Base-by-base conservation (phyloP, 2,797 vertebrate genomes). In the Poeciliopsis presidionis region DNA sequence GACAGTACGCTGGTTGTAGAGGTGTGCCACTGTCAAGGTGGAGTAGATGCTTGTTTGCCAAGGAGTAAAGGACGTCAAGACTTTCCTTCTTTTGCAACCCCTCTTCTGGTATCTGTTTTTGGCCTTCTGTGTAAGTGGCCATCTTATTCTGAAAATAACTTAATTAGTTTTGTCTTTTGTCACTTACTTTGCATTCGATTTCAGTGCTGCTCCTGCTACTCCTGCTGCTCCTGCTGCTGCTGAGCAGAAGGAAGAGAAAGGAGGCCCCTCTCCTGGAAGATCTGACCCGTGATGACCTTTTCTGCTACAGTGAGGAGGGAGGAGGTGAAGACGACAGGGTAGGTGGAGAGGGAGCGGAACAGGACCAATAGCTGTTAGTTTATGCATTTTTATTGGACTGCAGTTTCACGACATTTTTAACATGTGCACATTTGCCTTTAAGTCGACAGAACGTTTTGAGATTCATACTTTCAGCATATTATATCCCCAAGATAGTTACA, bases 251-350 rank as follows among this genome's bases (percentile, higher is more conserved):
- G 81, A 93, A 82, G 41, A 93, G 87, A 86, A 96, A 96, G 70
- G 92, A 95, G 0, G 86, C 88, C 4, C 85, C 95, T 22, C 95
- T 95, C 0, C 94, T 95, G 39, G 95, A 96, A 73, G 95, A 97
- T 47, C 91, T 96, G 7, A 95, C 97, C 49, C 93, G 96, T n/a
- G 97, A 97, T 85, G 97, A 96, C 84, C 95, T 99, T 61, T 95
- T 97, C 45, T 95, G 89, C 70, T 98, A 98, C 0, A 94, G 97
- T 3, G 97, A 98, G 7, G 97, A 98, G 86, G 97, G 97, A 0
- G 97, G 77, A 93, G 97, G 95, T 92, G 97, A 79, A 94, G 97
- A 91, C 93, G 97, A 94, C 94, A 94, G 20, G 96, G 96, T 77
- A 94, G 94, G 63, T 95, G 94, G 36, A 43, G 9, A 51, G 20